Evolutionary conservation across 53 echinoderm and acorn worm genomes (phyloP), one percentile per base, ranked within the genome.

Genomic region (Stichopus horrens): DNA sequence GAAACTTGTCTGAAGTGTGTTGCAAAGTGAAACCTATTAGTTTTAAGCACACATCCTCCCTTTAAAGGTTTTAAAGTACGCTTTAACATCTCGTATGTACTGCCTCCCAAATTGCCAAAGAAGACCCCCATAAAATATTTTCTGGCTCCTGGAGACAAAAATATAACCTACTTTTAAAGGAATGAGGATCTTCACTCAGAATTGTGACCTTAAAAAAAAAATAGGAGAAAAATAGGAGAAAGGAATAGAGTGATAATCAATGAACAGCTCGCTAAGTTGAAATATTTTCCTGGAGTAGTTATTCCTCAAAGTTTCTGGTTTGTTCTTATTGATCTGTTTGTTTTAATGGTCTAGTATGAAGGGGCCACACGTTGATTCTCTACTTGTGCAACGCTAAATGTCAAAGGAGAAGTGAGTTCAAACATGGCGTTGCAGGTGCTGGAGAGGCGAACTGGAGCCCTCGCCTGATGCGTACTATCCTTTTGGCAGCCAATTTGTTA

Each of bases 311-410:
- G 54, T n/a, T 54, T 79, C 16, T 63, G 0, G 10, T 0, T 13
- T 63, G 63, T 16, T 16, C 63, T 79, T 79, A 79, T 79, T 79
- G 79, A 79, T 79, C 79, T 79, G 79, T 79, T 79, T 79, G 79
- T 54, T 79, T 79, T 79, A 53, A 37, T 52, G 52, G 79, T 51
- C 53, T 53, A 53, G 54, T 7, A 79, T 52, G 79, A 37, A 16
- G 8, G 79, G 53, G 79, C 52, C 79, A 79, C 79, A 52, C 79
- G 8, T 16, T 79, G 53, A 79, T 53, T 79, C 55, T 79, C 19
- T 13, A 52, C 54, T 53, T 19, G 8, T 52, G 7, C 19, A 55
- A n/a, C 8, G 9, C 55, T 79, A 79, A 53, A 79, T 79, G 79
- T 79, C 79, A 79, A 16, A 16, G 63, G 16, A 13, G 63, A 37